Evolutionary conservation across 92 coral and sea anemone genomes (phyloP), one percentile per base, ranked within the genome.

Genomic region (Hydrozoanthus gracilis): DNA sequence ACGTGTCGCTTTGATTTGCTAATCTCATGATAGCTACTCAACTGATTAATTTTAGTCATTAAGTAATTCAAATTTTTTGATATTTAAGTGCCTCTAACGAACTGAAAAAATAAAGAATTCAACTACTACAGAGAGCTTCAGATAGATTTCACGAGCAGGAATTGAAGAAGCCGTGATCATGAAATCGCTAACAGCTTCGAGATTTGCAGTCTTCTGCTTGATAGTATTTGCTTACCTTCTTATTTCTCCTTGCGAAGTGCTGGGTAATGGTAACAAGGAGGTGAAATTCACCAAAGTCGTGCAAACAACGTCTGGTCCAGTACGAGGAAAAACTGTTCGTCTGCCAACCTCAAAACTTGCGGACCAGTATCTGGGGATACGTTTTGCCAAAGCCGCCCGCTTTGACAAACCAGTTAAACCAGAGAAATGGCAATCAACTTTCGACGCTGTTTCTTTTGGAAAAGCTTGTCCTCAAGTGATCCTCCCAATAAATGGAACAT

Each of bases 311-410:
- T 83, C 70, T 51, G 87, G 87, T 8, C 87, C 79, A 4, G 58
- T 83, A n/a, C 56, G 79, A n/a, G 86, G 86, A 10, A 50, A 46
- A 13, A 8, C 68, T 7, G 71, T 46, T 4, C 51, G 17, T 16
- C 78, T 69, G 5, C 27, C 71, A 65, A 83, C 62, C 18, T 69
- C 70, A 52, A 52, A 49, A 18, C 39, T 68, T 3, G 87, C 51
- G 46, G 45, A 11, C 14, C 72, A 47, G 44, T 83, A 61, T 49
- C 75, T 83, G 4, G 87, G 87, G 18, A 83, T 83, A 45, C 79
- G 67, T 16, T 83, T 71, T 54, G 87, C 87, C 15, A 71, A 52
- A 83, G 87, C 87, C 12, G 61, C 70, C 44, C 87, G 87, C 52
- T 71, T 83, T 47, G 87, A 83, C 27, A 17, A 46, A 39, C 79